Base-by-base conservation (phyloP, 1,140 invertebrate species). In the Eufriesea mexicana region DNA sequence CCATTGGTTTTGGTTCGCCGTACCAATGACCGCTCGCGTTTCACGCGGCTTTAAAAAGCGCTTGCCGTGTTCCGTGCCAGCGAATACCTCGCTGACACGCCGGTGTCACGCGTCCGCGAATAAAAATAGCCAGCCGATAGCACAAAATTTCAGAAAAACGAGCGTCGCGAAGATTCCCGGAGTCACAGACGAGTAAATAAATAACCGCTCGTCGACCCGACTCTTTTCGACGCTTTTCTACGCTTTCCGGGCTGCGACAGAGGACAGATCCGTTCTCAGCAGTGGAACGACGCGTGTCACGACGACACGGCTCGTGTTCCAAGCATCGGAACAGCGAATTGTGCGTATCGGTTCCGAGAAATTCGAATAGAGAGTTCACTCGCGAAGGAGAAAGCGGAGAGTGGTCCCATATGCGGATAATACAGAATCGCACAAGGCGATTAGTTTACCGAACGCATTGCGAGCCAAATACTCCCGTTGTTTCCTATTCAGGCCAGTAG, bases 401-500 rank as follows among this genome's bases (percentile, higher is more conserved):
- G 18, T 9, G 10, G 7, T 28, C 16, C 18, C 16, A 0, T 49
- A 61, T 14, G 55, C 35, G 57, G 80, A 86, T 86, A 89, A 88
- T 75, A 80, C 54, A 80, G 28, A 68, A 68, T 72, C 20, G 25
- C 25, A 12, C 42, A 28, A 28, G 28, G 35, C 66, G 62, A 88
- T 79, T 85, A 74, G 81, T 88, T 88, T 88, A 89, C 68, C 73
- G 68, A 74, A 88, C 28, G 64, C 45, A 83, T 80, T 54, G 51
- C 25, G 28, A 75, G 70, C 47, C 14, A 76, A 70, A 23, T 55
- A 23, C 71, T n/a, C 28, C 61, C 28, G 47, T 82, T 47, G 68
- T 84, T 89, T 82, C 81, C 0, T 28, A 42, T 61, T 45, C 5
- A 16, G 45, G 35, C 84, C 57, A 82, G 71, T 89, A 89, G 88